phyloP scores from a whole-genome alignment of 2,113 vertebrate species.

The Oryzias celebensis region DNA sequence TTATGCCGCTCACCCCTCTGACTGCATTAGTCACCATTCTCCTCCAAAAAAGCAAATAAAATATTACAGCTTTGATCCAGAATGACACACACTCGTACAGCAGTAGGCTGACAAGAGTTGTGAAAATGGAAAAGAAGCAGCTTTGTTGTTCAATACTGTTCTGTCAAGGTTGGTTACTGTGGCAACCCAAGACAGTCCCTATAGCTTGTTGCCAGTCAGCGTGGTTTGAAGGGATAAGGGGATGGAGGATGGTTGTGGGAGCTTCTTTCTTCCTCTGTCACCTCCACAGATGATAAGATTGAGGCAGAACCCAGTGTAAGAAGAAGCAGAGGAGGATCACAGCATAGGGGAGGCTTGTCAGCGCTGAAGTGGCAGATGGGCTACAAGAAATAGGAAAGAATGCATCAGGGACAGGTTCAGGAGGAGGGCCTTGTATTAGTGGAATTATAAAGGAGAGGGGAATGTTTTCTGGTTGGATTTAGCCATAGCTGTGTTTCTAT shows the following conservation, averaged over 20 bases:
- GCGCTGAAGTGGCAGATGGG: slow-evolving; percentile 27
- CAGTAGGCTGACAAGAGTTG: neutral
- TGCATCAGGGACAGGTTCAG: slow-evolving; percentile 29
- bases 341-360: slow-evolving; percentile 14
- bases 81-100: neutral
- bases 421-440: slow-evolving; percentile 24
- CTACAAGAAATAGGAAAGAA: slow-evolving; percentile 27
- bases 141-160: slow-evolving; percentile 18
- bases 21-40: neutral
- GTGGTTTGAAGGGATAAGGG: slow-evolving; percentile 29
- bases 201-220: slow-evolving; percentile 37
- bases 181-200: slow-evolving; percentile 40
- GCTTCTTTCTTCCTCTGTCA: neutral
- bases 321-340: slow-evolving; percentile 36
- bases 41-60: neutral
- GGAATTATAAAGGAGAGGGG: slow-evolving; percentile 22
- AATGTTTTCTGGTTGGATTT: slow-evolving; percentile 46
- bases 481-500: slow-evolving; percentile 41
- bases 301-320: slow-evolving; percentile 11
- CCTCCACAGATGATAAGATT: slow-evolving; percentile 10
- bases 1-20: too few relatives aligned
- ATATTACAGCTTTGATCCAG: neutral
- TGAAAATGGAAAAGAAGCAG: slow-evolving; percentile 18
- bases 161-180: slow-evolving; percentile 39
- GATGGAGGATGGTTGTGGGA: slow-evolving; percentile 10